A percentile compares a stretch with the other conserved stretches of the same genome.
Evolutionary conservation across 2,888 invertebrate genomes (phyloP).

Genomic region (Xylota segnis): DNA sequence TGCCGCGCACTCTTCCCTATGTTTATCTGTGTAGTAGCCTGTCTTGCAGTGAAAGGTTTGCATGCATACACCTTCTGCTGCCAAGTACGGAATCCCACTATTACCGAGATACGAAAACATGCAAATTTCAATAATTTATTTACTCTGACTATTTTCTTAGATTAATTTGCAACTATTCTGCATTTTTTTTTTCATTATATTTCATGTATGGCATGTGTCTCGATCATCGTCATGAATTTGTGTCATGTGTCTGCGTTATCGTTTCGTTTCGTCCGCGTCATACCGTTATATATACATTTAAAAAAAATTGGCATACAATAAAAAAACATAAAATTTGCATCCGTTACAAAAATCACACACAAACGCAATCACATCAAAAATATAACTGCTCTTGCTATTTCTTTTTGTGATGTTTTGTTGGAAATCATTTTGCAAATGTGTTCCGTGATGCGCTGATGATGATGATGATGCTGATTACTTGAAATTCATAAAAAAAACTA

Average conservation of each 20-base stretch:
- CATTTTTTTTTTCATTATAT: constrained; percentile 61
- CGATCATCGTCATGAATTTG: constrained; percentile 63
- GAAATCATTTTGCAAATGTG: constrained; percentile 22
- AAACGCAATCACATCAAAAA: neutral
- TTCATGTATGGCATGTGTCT: constrained; percentile 73
- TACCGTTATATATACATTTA: constrained; percentile 4
- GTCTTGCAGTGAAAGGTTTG: constrained; percentile 10
- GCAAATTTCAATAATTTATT: constrained; percentile 3
- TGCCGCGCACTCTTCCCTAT: constrained; percentile 37
- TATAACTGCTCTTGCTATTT: constrained; percentile 15
- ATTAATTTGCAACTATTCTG: constrained; percentile 60
- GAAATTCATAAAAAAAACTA: constrained; percentile 26
- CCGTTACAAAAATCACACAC: constrained; percentile 37
- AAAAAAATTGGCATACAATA: constrained; percentile 41
- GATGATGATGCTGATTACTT: constrained; percentile 32
- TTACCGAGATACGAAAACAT: constrained; percentile 9
- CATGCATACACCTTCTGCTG: neutral
- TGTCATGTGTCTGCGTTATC: constrained; percentile 58
- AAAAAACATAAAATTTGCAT: constrained; percentile 56
- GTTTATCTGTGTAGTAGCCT: constrained; percentile 28
- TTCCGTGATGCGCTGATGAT: constrained; percentile 30
- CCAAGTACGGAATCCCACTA: neutral
- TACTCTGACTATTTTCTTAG: neutral
- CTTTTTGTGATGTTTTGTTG: constrained; percentile 31
- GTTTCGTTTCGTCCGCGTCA: constrained; percentile 57